These are phyloP conservation scores for Epinephelus coioides DNA, from an alignment of 2,797 vertebrate species.

Conservation along the genomic window DNA sequence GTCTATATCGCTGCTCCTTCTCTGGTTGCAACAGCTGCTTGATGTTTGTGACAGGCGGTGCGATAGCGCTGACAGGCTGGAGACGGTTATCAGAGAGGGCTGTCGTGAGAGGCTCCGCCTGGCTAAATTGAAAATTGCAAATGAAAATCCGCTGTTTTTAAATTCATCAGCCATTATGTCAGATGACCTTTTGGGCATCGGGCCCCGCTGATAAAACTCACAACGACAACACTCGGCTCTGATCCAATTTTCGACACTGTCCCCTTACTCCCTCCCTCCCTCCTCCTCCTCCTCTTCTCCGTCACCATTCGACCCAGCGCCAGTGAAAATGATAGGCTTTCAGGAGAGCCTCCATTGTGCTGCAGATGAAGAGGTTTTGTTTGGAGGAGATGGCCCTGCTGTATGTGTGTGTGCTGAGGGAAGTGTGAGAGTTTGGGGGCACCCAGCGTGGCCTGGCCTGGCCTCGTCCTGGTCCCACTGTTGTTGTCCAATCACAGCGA, in stretches of 20 bases:
- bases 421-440: slow-evolving; percentile 52
- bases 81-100: slow-evolving; percentile 97
- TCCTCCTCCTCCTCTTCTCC: slow-evolving; percentile 87
- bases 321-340: slow-evolving; percentile 99
- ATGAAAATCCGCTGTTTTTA: slow-evolving; percentile 90
- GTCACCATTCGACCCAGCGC: slow-evolving; percentile 93
- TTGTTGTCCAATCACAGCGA: slow-evolving; percentile 76
- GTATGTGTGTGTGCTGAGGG: slow-evolving; percentile 36
- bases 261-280: slow-evolving; percentile 82
- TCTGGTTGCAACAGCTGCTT: slow-evolving; percentile 88
- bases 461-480: slow-evolving; percentile 49
- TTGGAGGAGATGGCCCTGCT: slow-evolving; percentile 71
- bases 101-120: slow-evolving; percentile 80
- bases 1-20: slow-evolving; percentile 55
- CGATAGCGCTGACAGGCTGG: slow-evolving; percentile 91
- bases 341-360: slow-evolving; percentile 96
- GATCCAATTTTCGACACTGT: slow-evolving; percentile 99
- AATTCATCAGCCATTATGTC: slow-evolving; percentile 99
- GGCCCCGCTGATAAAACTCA: slow-evolving; percentile 95
- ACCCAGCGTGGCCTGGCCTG: slow-evolving; percentile 35
- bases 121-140: slow-evolving; percentile 99
- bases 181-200: slow-evolving; percentile 98
- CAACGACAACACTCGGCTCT: slow-evolving; percentile 95
- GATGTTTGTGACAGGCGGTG: slow-evolving; percentile 96
- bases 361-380: slow-evolving; percentile 99